Evolutionary conservation across 2,113 vertebrate genomes (phyloP).

Genomic region (Machaerirhynchus nigripectus): DNA sequence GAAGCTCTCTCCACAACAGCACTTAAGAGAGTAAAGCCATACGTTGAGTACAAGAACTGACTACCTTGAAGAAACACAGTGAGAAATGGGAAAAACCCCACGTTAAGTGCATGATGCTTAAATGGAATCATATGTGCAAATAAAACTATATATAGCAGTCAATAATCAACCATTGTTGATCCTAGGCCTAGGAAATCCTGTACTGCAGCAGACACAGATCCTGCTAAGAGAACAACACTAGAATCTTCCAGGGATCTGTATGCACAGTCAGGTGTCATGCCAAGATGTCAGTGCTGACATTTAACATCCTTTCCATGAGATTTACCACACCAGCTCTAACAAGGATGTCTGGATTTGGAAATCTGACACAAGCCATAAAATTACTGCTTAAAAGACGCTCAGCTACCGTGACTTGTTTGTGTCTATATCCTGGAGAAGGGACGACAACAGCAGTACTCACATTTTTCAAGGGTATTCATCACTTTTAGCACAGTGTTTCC

Average conservation of each 20-base stretch:
- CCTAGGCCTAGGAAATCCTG: neutral
- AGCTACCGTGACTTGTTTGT: neutral
- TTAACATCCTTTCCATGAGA: neutral
- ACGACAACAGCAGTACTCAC: neutral
- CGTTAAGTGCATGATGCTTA: neutral
- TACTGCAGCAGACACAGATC: neutral
- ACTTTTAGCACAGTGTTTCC: neutral
- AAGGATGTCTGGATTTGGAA: neutral
- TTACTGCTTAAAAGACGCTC: neutral
- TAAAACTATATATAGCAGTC: neutral
- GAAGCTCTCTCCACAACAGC: slow-evolving; percentile 90
- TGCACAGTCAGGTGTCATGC: neutral
- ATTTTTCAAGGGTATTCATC: neutral
- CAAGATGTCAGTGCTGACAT: neutral
- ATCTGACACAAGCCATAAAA: neutral
- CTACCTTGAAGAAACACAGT: slow-evolving; percentile 76
- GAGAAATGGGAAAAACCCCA: neutral
- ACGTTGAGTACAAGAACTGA: slow-evolving; percentile 94
- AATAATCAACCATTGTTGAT: neutral
- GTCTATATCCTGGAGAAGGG: neutral
- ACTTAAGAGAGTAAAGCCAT: slow-evolving; percentile 91
- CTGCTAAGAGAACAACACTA: neutral
- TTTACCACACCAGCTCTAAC: neutral
- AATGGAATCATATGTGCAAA: neutral
- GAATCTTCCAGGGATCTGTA: neutral